Base-by-base conservation (phyloP, 2,113 vertebrate genomes). In the Psilopogon haemacephalus region DNA sequence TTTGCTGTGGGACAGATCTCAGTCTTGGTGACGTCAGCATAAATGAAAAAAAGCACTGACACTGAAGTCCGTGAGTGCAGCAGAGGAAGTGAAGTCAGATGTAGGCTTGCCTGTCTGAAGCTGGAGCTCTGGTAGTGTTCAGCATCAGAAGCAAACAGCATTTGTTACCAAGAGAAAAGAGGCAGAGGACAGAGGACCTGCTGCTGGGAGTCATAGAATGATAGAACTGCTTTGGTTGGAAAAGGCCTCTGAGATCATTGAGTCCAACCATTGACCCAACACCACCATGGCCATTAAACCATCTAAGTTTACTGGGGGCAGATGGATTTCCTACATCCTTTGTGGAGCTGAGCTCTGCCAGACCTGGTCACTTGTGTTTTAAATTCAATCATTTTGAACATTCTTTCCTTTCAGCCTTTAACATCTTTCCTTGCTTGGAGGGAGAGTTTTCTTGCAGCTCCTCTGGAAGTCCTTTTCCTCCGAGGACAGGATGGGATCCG, bases 1-100 rank as follows among this genome's bases (percentile, higher is more conserved):
- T 72, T 95, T 95, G 70, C 77, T 78, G 70, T 84, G 84, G 86
- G 88, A 93, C 70, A 84, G 77, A 90, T 96, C 90, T 94, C 83
- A 81, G 9, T 94, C 88, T 78, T 54, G 80, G 73, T 90, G 90
- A 75, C 16, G 5, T 93, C 79, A 78, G 65, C 80, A 42, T 79
- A 82, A 92, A 82, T 68, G 70, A 72, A 81, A 84, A 84, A 88
- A 84, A 90, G 86, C 67, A 60, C 40, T 27, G 62, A 72, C 62
- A 65, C 69, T 58, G 73, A 71, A 80, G 73, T 60, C 58, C 5
- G 1, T 20, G 88, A 72, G 72, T 71, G 48, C 12, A 2, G 76
- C 64, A 15, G 32, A 67, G 76, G 69, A 95, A 93, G 69, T 74
- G 75, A 89, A 83, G 74, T 88, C 72, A 26, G 85, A 58, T 30